Base-by-base conservation (phyloP, 2,888 invertebrate species). In the Epinotia brunnichana region DNA sequence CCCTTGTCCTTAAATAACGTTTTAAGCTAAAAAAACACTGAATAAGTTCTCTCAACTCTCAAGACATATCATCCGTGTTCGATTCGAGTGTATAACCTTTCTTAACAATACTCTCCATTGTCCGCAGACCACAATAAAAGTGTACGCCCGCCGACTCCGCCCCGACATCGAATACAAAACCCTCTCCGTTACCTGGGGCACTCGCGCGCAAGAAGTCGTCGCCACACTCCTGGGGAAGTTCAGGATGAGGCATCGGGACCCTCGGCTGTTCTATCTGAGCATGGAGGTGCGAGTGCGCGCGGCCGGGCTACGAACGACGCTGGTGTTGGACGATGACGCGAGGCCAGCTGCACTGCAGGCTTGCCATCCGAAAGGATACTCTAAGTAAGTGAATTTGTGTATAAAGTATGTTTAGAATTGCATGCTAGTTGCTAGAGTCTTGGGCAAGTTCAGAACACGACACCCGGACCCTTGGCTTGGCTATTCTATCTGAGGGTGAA, bases 131-230 rank as follows among this genome's bases (percentile, higher is more conserved):
- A 97, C 97, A 57, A 97, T 98, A 77, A 98, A 98, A 92, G 97
- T 98, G 61, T 98, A 96, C 91, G 98, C 98, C 24, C 96, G 96
- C 81, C 97, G 98, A 83, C 94, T 98, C 73, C 95, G 98, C 72
- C 96, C 98, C 35, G 98, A 98, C 91, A 98, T 98, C 87, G 98
- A 98, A 89, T 98, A 99, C 95, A 98, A 98, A 91, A 99, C 98
- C 0, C 93, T 99, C 74, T 96, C 97, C 77, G 97, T 98, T 79
- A 97, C 97, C 66, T 97, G 96, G 94, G 96, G 97, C 82, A 98
- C 98, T 15, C 96, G 97, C 1, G 97, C 97, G 82, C 95, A 96
- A 81, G 97, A 98, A 88, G 96, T 99, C 76, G 97, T 98, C 13
- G 94, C 95, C 75, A 96, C 97, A 66, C 94, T 99, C 24, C 94